These are phyloP conservation scores for Drosophila busckii DNA, from an alignment of 1,140 invertebrate genomes.

Conservation along the genomic window DNA sequence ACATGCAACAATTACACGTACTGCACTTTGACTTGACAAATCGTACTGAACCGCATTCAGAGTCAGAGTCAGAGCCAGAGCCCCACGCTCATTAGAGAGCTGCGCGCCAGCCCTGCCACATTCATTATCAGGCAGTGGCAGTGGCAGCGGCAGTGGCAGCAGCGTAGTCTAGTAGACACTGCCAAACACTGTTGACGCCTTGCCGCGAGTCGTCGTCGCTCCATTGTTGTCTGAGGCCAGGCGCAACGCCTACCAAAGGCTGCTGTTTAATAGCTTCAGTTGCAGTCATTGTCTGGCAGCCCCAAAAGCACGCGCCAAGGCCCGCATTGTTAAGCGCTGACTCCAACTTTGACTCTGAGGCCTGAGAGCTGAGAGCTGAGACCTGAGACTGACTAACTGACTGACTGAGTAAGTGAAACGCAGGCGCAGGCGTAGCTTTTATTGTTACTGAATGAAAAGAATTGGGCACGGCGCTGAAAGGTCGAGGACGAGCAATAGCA, in stretches of 20 bases:
- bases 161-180: background rate
- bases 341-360: slow-evolving; percentile 10
- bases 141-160: too few relatives aligned
- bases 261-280: slow-evolving; percentile 58
- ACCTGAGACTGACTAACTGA: slow-evolving; percentile 38
- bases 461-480: slow-evolving; percentile 30
- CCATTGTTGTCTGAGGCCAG: slow-evolving; percentile 42
- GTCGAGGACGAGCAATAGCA: slow-evolving; percentile 57
- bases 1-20: slow-evolving; percentile 50
- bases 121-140: too few relatives aligned
- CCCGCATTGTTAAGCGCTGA: slow-evolving; percentile 17
- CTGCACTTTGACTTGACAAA: slow-evolving; percentile 34
- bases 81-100: slow-evolving; percentile 13
- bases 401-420: slow-evolving; percentile 33
- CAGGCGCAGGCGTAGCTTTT: slow-evolving; percentile 38
- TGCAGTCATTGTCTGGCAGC: slow-evolving; percentile 44
- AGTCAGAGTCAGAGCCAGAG: background rate
- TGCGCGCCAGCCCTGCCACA: too few relatives aligned
- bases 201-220: slow-evolving; percentile 2
- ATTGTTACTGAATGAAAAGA: slow-evolving; percentile 59
- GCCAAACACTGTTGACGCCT: background rate
- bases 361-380: too few relatives aligned
- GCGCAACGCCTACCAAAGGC: slow-evolving; percentile 55
- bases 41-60: slow-evolving; percentile 16
- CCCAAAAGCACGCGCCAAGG: slow-evolving; percentile 40